Evolutionary conservation across 53 echinoderm and acorn worm species (phyloP), one percentile per base, ranked within the genome.

Genomic region (Echinarachnius parma): DNA sequence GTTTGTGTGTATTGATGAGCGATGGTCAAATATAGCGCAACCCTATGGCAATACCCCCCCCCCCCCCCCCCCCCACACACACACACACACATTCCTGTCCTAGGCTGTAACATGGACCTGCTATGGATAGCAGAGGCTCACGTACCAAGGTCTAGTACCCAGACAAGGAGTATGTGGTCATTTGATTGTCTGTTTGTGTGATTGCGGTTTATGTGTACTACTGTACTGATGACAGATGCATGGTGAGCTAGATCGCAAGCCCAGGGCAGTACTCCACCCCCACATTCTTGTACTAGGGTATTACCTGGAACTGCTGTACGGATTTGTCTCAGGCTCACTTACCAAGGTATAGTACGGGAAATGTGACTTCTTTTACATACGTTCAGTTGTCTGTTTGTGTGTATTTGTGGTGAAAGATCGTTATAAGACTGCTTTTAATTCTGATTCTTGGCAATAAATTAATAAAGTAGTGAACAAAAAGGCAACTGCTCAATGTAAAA

Each of bases 51-150:
- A 77, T 94, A 5, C 90, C 94, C 39, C 78, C 84, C 66, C 88
- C 52, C 75, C 65, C n/a, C n/a, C n/a, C n/a, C n/a, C n/a, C n/a
- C n/a, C n/a, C n/a, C n/a, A n/a, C n/a, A n/a, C n/a, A n/a, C n/a
- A n/a, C n/a, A n/a, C n/a, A n/a, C n/a, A n/a, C n/a, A 94, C 61
- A 65, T 93, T 44, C 94, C 94, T 13, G 87, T 94, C 9, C 71
- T 94, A 22, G 94, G 90, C 33, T 94, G 94, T 61, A 94, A 94
- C 48, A 87, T 94, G 81, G 94, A 94, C 31, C 81, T 94, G 13
- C 63, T 94, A 58, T 94, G 94, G 94, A 94, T 94, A 90, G 78
- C 90, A 21, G 94, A 94, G 48, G 86, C 94, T 10, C 87, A 78
- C 62, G 54, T 87, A 77, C 94, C 94, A 76, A 90, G 94, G 94